Evolutionary conservation across 2,113 vertebrate genomes (phyloP), one percentile per base, ranked within the genome.

Genomic region (Pimephales promelas): DNA sequence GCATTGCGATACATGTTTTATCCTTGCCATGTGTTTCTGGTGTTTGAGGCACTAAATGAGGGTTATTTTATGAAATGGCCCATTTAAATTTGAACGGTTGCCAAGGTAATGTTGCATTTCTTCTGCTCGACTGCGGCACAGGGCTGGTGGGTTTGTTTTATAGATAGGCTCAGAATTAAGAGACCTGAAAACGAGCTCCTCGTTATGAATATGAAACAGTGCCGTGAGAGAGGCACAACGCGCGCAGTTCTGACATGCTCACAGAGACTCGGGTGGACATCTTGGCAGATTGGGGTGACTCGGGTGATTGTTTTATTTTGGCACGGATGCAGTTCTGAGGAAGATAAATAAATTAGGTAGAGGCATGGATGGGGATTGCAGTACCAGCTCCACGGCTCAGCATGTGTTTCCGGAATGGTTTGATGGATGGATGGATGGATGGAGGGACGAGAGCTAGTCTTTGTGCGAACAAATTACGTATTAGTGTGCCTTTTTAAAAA

Each of bases 381-480:
- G 87, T 85, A 43, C 31, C 43, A 76, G 31, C 70, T 82, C 68
- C 88, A 57, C 81, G 66, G 84, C 82, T 70, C 77, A 43, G 87
- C 71, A 79, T 82, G 73, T 88, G 89, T 80, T 84, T 40, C 45
- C 61, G 47, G 82, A 56, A 54, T 89, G 88, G 89, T 87, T 89
- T 93, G 92, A 94, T 91, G 89, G 90, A 92, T 87, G 77, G 78
- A 40, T n/a, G n/a, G n/a, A n/a, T n/a, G n/a, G n/a, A n/a, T n/a
- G n/a, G n/a, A n/a, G 36, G 36, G 36, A 8, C 8, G 36, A 6
- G 36, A 40, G 36, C 36, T 7, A 7, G 6, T 40, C 36, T 40
- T 40, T 40, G 36, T 40, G 36, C 7, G 36, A 78, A 68, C 79
- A 84, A 81, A 89, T 79, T n/a, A n/a, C n/a, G n/a, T n/a, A n/a